Conservation (phyloP, 2,113 vertebrate genomes). For the Salvelinus alpinus region DNA sequence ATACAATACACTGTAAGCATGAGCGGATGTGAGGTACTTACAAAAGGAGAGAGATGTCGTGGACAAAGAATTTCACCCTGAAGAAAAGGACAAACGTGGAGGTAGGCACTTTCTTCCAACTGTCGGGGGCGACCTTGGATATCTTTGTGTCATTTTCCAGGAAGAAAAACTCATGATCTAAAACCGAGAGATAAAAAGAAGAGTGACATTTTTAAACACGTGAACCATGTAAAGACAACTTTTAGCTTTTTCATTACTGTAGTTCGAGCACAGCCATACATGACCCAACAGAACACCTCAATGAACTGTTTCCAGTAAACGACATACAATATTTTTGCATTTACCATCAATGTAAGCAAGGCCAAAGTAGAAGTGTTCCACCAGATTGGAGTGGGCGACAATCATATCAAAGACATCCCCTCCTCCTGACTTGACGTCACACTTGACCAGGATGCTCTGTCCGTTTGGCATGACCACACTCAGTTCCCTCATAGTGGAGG, state of each 20-base stretch:
- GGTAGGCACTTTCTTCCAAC: slow-evolving; percentile 84
- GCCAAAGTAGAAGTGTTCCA: slow-evolving; percentile 87
- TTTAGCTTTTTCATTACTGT: not conserved
- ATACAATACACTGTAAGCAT: not conserved
- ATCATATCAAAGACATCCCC: slow-evolving; percentile 83
- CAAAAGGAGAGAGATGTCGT: slow-evolving; percentile 78
- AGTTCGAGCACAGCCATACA: not conserved
- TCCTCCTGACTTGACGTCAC: slow-evolving; percentile 81
- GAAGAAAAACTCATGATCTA: slow-evolving; percentile 91
- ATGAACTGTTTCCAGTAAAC: not conserved
- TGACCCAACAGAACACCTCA: not conserved
- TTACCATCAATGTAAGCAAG: slow-evolving; percentile 86
- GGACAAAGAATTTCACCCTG: slow-evolving; percentile 87
- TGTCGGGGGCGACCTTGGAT: slow-evolving; percentile 84
- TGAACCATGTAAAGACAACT: not conserved
- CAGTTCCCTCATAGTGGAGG: slow-evolving; percentile 79
- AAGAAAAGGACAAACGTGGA: slow-evolving; percentile 83
- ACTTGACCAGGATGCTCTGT: slow-evolving; percentile 84
- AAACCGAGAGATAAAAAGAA: slow-evolving; percentile 11
- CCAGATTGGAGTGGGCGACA: slow-evolving; percentile 79
- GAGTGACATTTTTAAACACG: not conserved
- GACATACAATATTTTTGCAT: not conserved
- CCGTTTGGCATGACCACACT: slow-evolving; percentile 83
- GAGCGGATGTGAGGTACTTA: slow-evolving; percentile 62
- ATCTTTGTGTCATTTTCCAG: slow-evolving; percentile 85